A percentile compares a stretch with the other conserved stretches of the same genome.
Evolutionary conservation across 2,797 vertebrate species (phyloP).

Genomic region (Peromyscus nudipes): DNA sequence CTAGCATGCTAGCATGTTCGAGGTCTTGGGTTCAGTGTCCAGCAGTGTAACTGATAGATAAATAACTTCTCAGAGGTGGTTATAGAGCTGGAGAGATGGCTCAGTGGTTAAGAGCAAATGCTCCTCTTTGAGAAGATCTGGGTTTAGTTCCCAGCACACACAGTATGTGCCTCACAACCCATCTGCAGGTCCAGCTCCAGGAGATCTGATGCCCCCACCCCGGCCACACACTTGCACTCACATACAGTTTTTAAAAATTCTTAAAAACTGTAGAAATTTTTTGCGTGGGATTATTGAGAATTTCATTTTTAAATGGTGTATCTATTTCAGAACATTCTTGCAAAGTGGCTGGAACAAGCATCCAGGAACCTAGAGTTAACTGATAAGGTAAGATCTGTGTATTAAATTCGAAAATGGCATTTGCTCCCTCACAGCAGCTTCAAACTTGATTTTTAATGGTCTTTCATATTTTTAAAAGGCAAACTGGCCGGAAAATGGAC

Average conservation of each 20-base stretch:
- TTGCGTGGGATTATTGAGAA: not conserved
- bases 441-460: not conserved
- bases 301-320: constrained; percentile 41
- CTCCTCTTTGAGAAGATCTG: too few relatives aligned
- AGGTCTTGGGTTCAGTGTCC: not conserved
- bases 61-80: not conserved
- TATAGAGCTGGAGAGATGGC: not conserved
- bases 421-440: not conserved
- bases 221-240: too few relatives aligned
- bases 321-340: constrained; percentile 92
- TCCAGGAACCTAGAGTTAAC: constrained; percentile 96
- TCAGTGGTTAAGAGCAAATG: not conserved
- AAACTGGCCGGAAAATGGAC: constrained; percentile 97
- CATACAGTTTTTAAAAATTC: not conserved
- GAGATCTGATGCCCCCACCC: not conserved
- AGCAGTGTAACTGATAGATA: not conserved
- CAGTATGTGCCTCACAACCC: not conserved
- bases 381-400: constrained; percentile 92
- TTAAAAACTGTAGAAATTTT: not conserved
- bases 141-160: not conserved
- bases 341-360: constrained; percentile 95
- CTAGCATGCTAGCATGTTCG: not conserved
- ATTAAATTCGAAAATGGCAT: constrained; percentile 17
- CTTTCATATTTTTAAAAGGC: constrained; percentile 86
- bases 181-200: not conserved